Base-by-base conservation (phyloP, 1,140 invertebrate species). In the Anoplophora glabripennis region DNA sequence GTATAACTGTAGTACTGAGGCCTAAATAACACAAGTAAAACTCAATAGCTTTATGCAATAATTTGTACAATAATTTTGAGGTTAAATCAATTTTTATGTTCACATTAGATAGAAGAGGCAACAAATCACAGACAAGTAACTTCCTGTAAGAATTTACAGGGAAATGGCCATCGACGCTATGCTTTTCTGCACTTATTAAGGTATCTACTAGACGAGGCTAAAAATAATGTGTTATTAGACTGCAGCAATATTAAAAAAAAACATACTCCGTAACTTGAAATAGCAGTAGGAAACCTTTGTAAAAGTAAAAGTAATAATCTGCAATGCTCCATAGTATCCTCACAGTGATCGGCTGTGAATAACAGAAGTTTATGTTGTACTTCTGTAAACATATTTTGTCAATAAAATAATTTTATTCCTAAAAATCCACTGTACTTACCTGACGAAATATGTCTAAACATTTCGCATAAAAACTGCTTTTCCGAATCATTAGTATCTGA, bases 241-340 rank as follows among this genome's bases (percentile, higher is more conserved):
- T 5, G 21, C 5, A 28, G 5, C 5, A 64, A 48, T 12, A n/a
- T 36, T 52, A 56, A 33, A 44, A 56, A n/a, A 2, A 58, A 53
- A 49, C 77, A 79, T 79, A 90, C 89, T 36, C 89, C 90, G 74
- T 92, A 85, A 41, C 85, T 84, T 12, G 81, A 71, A 11, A 89
- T 84, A n/a, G 89, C 84, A 69, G 88, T 86, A 36, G 90, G 90
- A 79, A 94, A 93, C 69, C 86, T 85, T 66, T 86, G 86, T 44
- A 94, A 78, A 48, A 93, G 79, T 38, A 94, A 72, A 28, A 94
- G 79, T 41, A 92, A 77, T 44, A 93, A 76, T 64, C 89, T 83
- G 73, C 91, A 93, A 75, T 93, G 89, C 70, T 93, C 90, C 81
- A 93, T 87, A 18, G 88, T 92, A 72, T 93, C 89, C 73, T 90